Conservation (phyloP, 2,888 invertebrate genomes). For the Imbricaverruca yamaguchii region DNA sequence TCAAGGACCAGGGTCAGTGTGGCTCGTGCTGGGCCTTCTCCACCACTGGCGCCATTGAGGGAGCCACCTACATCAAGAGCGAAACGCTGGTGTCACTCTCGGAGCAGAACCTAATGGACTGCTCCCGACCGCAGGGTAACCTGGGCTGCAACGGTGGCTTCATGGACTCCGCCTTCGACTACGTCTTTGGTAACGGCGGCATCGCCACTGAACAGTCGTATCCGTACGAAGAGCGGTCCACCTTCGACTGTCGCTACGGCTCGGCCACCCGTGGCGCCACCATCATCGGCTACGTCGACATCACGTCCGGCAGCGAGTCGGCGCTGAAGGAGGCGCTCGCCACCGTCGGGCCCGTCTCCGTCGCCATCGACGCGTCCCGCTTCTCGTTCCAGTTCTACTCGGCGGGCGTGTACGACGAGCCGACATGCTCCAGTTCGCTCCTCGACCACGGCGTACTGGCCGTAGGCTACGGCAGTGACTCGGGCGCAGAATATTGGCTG, state of each 20-base stretch:
- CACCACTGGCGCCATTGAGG: constrained; percentile 54
- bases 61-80: constrained; percentile 74
- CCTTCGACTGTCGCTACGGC: constrained; percentile 44
- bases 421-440: constrained; percentile 55
- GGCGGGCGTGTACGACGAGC: constrained; percentile 52
- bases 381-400: constrained; percentile 75
- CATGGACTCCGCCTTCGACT: constrained; percentile 71
- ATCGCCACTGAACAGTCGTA: constrained; percentile 82
- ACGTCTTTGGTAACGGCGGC: constrained; percentile 54
- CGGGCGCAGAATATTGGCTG: constrained; percentile 66
- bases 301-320: constrained; percentile 62
- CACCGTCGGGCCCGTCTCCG: constrained; percentile 72
- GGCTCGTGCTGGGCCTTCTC: constrained; percentile 12
- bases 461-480: constrained; percentile 67
- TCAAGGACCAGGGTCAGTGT: constrained; percentile 12
- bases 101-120: constrained; percentile 88
- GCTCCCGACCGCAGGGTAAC: constrained; percentile 73
- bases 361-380: constrained; percentile 83
- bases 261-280: constrained; percentile 62
- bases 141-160: constrained; percentile 82
- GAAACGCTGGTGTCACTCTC: constrained; percentile 74
- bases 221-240: constrained; percentile 60
- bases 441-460: constrained; percentile 87
- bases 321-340: constrained; percentile 70
- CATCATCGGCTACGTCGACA: constrained; percentile 69